phyloP scores from a whole-genome alignment of 2,888 invertebrate species.

The Tetranychus truncatus region DNA sequence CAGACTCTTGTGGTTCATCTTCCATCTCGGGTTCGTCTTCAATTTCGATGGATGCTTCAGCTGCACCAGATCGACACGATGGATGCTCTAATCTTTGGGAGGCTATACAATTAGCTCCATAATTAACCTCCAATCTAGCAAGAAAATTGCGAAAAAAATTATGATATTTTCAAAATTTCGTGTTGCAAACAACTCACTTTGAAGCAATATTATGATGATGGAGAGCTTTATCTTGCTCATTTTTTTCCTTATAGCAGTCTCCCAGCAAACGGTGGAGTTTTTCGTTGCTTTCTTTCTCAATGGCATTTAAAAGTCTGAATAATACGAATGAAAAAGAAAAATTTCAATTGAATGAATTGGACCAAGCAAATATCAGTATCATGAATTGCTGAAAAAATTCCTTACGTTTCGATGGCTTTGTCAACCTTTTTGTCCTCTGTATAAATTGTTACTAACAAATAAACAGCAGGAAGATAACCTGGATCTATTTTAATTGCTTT shows the following conservation, averaged over 20 bases:
- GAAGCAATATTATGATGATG: constrained; percentile 48
- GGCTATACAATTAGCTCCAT: not conserved
- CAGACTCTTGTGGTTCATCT: constrained; percentile 31
- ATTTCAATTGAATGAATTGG: not conserved
- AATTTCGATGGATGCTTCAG: constrained; percentile 26
- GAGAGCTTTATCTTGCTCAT: constrained; percentile 48
- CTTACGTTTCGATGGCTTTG: constrained; percentile 44
- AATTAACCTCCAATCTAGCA: constrained; percentile 22
- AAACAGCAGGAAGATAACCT: constrained; percentile 51
- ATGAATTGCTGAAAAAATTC: not conserved
- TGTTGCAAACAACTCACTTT: constrained; percentile 35
- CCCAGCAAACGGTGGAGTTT: constrained; percentile 48
- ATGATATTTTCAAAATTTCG: not conserved
- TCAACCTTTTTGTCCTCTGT: constrained; percentile 41
- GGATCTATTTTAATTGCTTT: constrained; percentile 53
- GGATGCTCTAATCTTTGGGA: constrained; percentile 14
- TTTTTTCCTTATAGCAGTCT: constrained; percentile 43
- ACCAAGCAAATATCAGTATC: not conserved
- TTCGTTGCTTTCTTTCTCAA: constrained; percentile 43
- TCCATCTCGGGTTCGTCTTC: constrained; percentile 22
- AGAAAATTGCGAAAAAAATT: not conserved
- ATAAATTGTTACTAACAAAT: constrained; percentile 49
- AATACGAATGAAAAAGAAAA: constrained; percentile 16
- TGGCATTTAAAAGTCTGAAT: constrained; percentile 43
- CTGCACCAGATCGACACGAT: constrained; percentile 9